Evolutionary conservation across 1,140 invertebrate genomes (phyloP).

Genomic region (Drosophila prosaltans): DNA sequence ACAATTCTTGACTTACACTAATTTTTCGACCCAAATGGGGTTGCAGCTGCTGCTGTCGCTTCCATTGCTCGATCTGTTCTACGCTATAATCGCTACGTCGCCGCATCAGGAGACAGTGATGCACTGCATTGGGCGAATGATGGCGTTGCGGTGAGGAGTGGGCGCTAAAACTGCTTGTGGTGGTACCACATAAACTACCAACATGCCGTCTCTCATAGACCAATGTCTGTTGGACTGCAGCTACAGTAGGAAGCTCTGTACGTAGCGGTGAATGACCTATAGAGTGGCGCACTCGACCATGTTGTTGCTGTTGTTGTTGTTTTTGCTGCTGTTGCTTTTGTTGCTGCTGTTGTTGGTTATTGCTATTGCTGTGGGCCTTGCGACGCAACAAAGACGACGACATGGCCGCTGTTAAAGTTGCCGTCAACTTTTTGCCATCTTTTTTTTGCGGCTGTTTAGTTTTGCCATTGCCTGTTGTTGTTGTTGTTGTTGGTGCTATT

Average conservation of each 20-base stretch:
- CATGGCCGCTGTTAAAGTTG: constrained; percentile 70
- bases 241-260: constrained; percentile 22
- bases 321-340: constrained; percentile 33
- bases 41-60: constrained; percentile 64
- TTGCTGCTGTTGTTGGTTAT: constrained; percentile 41
- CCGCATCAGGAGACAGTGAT: constrained; percentile 73
- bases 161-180: constrained; percentile 38
- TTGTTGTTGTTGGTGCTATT: constrained; percentile 9
- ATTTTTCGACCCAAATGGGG: constrained; percentile 62
- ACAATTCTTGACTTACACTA: constrained; percentile 59
- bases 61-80: constrained; percentile 74
- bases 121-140: constrained; percentile 61
- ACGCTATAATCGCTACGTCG: constrained; percentile 78
- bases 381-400: constrained; percentile 65
- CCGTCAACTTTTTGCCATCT: constrained; percentile 68
- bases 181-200: constrained; percentile 10
- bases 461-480: constrained; percentile 34
- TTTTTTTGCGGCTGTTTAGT: constrained; percentile 42
- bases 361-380: constrained; percentile 57
- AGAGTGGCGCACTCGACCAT: constrained; percentile 32
- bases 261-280: constrained; percentile 68
- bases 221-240: constrained; percentile 61
- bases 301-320: constrained; percentile 27
- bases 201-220: constrained; percentile 63
- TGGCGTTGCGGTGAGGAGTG: constrained; percentile 63